Percentiles rank a stretch among this genome's conserved stretches.
These are phyloP conservation scores for Oxytorus armatus DNA, from an alignment of 2,888 invertebrate species.

Conservation along the genomic window DNA sequence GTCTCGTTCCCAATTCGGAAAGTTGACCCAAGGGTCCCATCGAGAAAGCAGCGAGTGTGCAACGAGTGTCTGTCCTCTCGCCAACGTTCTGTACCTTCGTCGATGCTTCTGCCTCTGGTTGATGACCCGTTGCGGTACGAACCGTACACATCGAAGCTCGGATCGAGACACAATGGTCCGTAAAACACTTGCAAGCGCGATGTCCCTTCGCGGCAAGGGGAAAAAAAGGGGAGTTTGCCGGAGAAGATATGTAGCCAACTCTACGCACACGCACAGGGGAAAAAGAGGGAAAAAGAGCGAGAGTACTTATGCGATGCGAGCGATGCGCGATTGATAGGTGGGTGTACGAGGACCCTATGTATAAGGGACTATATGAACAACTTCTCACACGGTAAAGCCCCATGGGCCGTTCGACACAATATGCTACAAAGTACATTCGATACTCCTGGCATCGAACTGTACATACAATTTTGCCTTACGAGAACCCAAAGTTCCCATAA, in stretches of 20 bases:
- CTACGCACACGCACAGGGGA: not conserved
- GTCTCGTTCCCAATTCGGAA: conserved; percentile 56
- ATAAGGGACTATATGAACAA: conserved; percentile 62
- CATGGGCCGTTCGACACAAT: conserved; percentile 78
- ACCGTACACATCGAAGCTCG: conserved; percentile 60
- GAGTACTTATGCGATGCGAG: conserved; percentile 10
- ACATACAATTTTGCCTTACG: conserved; percentile 62
- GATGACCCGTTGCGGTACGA: conserved; percentile 47
- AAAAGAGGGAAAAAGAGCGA: not conserved
- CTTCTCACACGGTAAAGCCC: conserved; percentile 80
- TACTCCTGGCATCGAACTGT: conserved; percentile 76
- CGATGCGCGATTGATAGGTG: conserved; percentile 33
- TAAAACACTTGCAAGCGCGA: conserved; percentile 74
- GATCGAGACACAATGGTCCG: conserved; percentile 76
- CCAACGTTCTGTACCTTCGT: not conserved
- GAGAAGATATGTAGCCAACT: conserved; percentile 41
- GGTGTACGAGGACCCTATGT: conserved; percentile 35
- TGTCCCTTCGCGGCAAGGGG: conserved; percentile 24
- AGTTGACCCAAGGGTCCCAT: conserved; percentile 78
- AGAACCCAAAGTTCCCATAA: conserved; percentile 80
- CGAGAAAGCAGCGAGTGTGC: conserved; percentile 74
- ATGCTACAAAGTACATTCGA: conserved; percentile 80
- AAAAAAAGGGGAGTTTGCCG: conserved; percentile 12
- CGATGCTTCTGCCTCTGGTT: conserved; percentile 22
- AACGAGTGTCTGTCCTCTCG: conserved; percentile 44